Percentiles rank a stretch among this genome's conserved stretches.
Conservation (phyloP, 2,113 vertebrate genomes). For the Ophiodon elongatus region DNA sequence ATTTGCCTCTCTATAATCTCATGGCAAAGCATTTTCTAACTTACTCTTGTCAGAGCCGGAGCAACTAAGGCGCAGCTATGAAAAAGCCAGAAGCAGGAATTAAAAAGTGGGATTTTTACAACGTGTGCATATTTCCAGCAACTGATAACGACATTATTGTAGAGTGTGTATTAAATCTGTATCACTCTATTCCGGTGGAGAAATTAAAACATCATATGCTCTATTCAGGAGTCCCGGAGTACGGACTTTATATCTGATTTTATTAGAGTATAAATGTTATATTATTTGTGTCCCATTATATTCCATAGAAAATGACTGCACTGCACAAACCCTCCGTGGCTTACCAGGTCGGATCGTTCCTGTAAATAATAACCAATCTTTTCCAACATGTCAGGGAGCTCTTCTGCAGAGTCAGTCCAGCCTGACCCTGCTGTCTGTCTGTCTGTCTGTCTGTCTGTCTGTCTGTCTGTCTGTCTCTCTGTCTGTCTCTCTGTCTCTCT, state of each 20-base stretch:
- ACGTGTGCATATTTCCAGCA: conserved; percentile 5
- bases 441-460: too few relatives aligned
- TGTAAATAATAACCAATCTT: not conserved
- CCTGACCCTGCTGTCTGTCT: conserved; percentile 22
- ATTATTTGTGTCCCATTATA: conserved; percentile 14
- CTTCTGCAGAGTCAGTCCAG: conserved; percentile 28
- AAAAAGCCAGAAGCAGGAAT: not conserved
- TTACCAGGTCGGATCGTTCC: conserved; percentile 18
- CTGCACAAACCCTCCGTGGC: conserved; percentile 7
- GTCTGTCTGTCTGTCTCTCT: too few relatives aligned
- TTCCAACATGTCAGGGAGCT: not conserved
- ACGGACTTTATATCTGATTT: conserved; percentile 14
- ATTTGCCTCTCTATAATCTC: not conserved
- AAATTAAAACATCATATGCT: conserved; percentile 30
- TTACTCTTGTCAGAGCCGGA: not conserved
- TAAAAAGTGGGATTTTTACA: not conserved
- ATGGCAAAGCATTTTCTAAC: not conserved
- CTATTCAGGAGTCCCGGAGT: conserved; percentile 28
- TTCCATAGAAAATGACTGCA: not conserved
- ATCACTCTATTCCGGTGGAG: conserved; percentile 17
- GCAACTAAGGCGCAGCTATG: not conserved
- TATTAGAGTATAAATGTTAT: conserved; percentile 15
- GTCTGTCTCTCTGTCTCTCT: too few relatives aligned
- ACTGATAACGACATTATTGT: conserved; percentile 34
- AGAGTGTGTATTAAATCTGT: conserved; percentile 3